Base-by-base conservation (phyloP, 2,888 invertebrate species). In the Acheta domesticus region DNA sequence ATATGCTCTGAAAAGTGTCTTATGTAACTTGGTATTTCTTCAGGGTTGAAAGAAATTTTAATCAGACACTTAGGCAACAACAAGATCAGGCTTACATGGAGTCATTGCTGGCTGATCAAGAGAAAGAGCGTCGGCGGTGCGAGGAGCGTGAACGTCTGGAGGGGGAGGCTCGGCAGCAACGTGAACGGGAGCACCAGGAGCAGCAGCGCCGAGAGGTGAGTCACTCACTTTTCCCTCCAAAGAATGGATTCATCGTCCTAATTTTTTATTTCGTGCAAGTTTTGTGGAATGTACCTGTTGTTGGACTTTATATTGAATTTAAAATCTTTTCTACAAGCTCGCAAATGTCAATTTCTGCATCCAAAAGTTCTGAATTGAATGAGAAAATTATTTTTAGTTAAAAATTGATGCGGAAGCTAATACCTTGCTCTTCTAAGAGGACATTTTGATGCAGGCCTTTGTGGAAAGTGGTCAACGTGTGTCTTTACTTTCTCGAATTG, bases 81-180 rank as follows among this genome's bases (percentile, higher is more conserved):
- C 98, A 99, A 86, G 98, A 99, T 87, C 94, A 94, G 86, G 98
- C 98, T 0, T 99, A 97, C 86, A 91, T 94, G 86, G 95, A 95
- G 86, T 97, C 97, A 8, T 88, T 98, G 74, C 90, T 92, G 74
- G 96, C 96, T 0, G 98, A 99, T 87, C 97, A 97, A 86, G 97
- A 97, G 87, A 98, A 98, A 88, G 98, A 98, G 86, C 90, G 94
- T 0, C 89, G 89, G 77, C 90, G 92, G 73, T 90, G 90, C 83
- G 90, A 91, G 82, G 91, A 91, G 83, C 87, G 88, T 4, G 87
- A 87, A 85, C 87, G 84, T 83, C 85, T 84, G 84, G 82, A 86
- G 83, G 86, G 86, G 83, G 85, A 86, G 80, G 85, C 84, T 79
- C 84, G 84, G 75, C 85, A 84, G 79, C 79, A 81, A 79, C 82